Base-by-base conservation (phyloP, 2,888 invertebrate genomes). In the Ectropis crepuscularia region DNA sequence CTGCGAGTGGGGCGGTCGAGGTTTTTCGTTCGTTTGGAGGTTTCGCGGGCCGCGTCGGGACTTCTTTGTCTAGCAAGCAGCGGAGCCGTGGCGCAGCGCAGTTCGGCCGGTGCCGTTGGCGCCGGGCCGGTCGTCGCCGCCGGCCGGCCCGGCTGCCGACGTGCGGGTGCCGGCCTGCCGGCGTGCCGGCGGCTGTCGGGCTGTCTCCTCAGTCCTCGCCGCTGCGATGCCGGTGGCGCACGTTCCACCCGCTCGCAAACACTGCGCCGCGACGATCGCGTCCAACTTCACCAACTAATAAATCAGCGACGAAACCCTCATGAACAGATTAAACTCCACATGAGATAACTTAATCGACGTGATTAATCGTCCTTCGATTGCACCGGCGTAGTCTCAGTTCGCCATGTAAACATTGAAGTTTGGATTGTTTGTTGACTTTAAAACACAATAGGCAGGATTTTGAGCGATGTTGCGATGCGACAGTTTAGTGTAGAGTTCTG, bases 301-400 rank as follows among this genome's bases (percentile, higher is more conserved):
- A 90, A 89, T 89, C 87, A 88, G 77, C 80, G 74, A 75, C 80
- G 79, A 86, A 89, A 83, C 81, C 83, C 85, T 84, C 82, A 82
- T 83, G 80, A 86, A 86, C 84, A 86, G 87, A 89, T 88, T 85
- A 88, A 84, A 85, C 81, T 86, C 80, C 85, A 87, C 85, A 88
- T 85, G 83, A 89, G 89, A 89, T 89, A 88, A 86, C 84, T 80
- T 81, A 77, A 81, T 79, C 78, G 83, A 76, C 80, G 77, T 87
- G 87, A 89, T 90, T 88, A 89, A 89, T 88, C 80, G 85, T 81
- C 78, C 81, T 86, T 80, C 79, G 78, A 86, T 86, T 80, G 78
- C 77, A 82, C 80, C 81, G 79, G 82, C 81, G 79, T 85, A 81
- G 87, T 87, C 86, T 85, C 81, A 57, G 55, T 60, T 64, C 12